These are phyloP conservation scores for Notiomystis cincta DNA, from an alignment of 2,113 vertebrate genomes.

Conservation along the genomic window DNA sequence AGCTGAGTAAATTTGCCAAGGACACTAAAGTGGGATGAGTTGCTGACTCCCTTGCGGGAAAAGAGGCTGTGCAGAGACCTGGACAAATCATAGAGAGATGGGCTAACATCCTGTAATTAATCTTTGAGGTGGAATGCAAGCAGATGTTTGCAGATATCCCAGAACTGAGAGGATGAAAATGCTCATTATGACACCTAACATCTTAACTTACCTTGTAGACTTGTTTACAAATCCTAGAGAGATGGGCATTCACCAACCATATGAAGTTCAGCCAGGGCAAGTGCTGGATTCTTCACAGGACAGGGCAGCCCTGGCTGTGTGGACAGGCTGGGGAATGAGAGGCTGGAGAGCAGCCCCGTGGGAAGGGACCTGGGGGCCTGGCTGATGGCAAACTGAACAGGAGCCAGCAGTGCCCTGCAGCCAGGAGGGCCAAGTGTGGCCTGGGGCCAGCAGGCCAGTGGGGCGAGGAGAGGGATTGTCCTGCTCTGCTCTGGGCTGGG, in stretches of 20 bases:
- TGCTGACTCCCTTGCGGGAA: too few relatives aligned
- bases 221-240: too few relatives aligned
- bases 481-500: neutral
- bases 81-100: too few relatives aligned
- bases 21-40: too few relatives aligned
- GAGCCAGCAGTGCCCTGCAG: neutral
- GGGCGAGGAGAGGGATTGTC: neutral
- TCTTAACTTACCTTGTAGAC: too few relatives aligned
- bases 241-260: neutral
- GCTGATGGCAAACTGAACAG: neutral
- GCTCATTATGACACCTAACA: too few relatives aligned
- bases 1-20: too few relatives aligned
- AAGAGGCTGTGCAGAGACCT: too few relatives aligned
- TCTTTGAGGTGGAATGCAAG: too few relatives aligned
- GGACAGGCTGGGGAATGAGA: neutral
- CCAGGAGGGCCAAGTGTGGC: neutral
- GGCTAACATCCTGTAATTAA: too few relatives aligned
- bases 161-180: too few relatives aligned
- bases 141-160: too few relatives aligned
- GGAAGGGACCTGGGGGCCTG: neutral
- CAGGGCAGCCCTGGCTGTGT: neutral
- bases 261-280: neutral
- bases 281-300: neutral
- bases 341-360: neutral
- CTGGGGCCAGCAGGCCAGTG: accelerated